Conservation (phyloP, 2,888 invertebrate species). For the Opisthograptis luteolata region DNA sequence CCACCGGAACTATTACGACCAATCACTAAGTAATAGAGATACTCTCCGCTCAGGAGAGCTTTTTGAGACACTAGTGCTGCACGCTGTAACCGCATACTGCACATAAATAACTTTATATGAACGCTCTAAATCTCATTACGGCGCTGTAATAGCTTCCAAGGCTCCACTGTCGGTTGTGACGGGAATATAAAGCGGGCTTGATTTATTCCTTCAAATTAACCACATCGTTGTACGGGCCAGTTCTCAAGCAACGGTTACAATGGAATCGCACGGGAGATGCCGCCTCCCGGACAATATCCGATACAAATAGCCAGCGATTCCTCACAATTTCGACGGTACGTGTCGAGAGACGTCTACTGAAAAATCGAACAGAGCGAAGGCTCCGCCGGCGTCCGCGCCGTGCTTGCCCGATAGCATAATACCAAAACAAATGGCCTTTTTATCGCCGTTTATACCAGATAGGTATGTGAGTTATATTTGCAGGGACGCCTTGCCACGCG, state of each 20-base stretch:
- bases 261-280: conserved; percentile 35
- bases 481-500: conserved; percentile 53
- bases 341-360: conserved; percentile 48
- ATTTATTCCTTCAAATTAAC: conserved; percentile 66
- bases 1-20: conserved; percentile 17
- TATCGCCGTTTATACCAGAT: conserved; percentile 69
- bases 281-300: conserved; percentile 43
- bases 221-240: conserved; percentile 36
- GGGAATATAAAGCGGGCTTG: conserved; percentile 77
- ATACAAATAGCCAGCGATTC: conserved; percentile 54
- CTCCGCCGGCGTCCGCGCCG: conserved; percentile 44
- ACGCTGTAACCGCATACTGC: conserved; percentile 59
- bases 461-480: conserved; percentile 68
- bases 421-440: conserved; percentile 76
- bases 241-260: conserved; percentile 34
- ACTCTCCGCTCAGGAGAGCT: conserved; percentile 24
- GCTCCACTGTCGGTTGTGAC: conserved; percentile 74
- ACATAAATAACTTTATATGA: conserved; percentile 81
- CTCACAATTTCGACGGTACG: conserved; percentile 51
- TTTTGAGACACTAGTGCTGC: conserved; percentile 41
- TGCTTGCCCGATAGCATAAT: conserved; percentile 71
- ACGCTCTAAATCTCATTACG: conserved; percentile 81
- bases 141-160: conserved; percentile 77
- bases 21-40: conserved; percentile 26
- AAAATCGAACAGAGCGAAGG: conserved; percentile 58